phyloP scores from a whole-genome alignment of 2,888 invertebrate genomes.

The Drosophila merina region DNA sequence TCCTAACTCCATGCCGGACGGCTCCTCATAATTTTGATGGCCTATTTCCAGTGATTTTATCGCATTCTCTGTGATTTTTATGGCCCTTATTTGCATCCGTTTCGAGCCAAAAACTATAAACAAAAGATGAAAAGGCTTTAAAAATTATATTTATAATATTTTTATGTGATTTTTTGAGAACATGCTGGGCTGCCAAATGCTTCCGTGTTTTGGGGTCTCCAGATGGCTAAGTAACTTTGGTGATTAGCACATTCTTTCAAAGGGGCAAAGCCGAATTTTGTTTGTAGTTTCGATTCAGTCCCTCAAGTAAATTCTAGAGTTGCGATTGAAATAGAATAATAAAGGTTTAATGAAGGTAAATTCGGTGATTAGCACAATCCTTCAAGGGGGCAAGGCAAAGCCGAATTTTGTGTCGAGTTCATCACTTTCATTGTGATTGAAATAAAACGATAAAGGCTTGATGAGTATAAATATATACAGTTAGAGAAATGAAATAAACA shows the following conservation, averaged over 20 bases:
- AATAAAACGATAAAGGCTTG: background rate
- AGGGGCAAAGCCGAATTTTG: background rate
- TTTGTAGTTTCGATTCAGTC: background rate
- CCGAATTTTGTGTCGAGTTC: background rate
- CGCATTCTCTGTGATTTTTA: constrained; percentile 30
- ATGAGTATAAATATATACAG: background rate
- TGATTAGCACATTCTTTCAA: background rate
- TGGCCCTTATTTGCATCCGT: constrained; percentile 21
- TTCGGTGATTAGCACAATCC: background rate
- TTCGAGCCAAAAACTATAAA: constrained; percentile 8
- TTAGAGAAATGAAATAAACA: constrained; percentile 15
- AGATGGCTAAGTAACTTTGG: constrained; percentile 2
- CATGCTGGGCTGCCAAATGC: constrained; percentile 23
- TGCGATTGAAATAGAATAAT: constrained; percentile 1
- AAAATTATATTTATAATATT: constrained; percentile 37
- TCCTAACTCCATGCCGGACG: constrained; percentile 24
- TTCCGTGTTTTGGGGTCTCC: constrained; percentile 40
- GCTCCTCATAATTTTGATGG: constrained; percentile 43
- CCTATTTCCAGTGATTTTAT: constrained; percentile 47
- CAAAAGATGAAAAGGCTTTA: constrained; percentile 23
- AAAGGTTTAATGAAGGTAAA: background rate
- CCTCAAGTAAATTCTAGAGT: background rate
- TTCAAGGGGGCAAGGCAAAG: background rate
- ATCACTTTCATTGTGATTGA: constrained; percentile 1
- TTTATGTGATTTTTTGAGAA: constrained; percentile 31